Percentiles rank a stretch among this genome's conserved stretches.
Conservation (phyloP, 2,888 invertebrate species). For the Dilophus febrilis region DNA sequence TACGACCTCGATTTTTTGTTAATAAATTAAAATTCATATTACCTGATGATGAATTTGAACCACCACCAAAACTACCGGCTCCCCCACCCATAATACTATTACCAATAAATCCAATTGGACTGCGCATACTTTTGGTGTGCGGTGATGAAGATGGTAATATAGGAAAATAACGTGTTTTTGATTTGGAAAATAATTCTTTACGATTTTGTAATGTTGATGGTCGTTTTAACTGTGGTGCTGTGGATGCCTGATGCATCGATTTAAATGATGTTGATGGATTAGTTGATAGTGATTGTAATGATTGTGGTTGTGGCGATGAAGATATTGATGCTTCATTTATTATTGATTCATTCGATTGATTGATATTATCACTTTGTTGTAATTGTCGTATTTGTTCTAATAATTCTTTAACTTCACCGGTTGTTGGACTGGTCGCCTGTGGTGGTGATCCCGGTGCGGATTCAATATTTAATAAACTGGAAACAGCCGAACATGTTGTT, state of each 20-base stretch:
- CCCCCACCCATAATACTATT: slow-evolving; percentile 18
- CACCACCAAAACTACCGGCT: slow-evolving; percentile 19
- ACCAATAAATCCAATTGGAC: slow-evolving; percentile 24
- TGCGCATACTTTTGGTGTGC: slow-evolving; percentile 17
- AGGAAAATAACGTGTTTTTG: slow-evolving; percentile 55
- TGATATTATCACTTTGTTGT: slow-evolving; percentile 29
- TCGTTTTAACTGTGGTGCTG: slow-evolving; percentile 12
- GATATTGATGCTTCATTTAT: slow-evolving; percentile 14
- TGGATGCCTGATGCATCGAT: not conserved
- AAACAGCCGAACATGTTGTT: slow-evolving; percentile 45
- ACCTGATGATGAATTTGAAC: slow-evolving; percentile 41
- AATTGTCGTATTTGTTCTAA: slow-evolving; percentile 53
- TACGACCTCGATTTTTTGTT: slow-evolving; percentile 26
- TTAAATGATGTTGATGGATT: not conserved
- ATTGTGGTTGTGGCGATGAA: slow-evolving; percentile 6
- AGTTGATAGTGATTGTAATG: slow-evolving; percentile 6
- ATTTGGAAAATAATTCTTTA: slow-evolving; percentile 33
- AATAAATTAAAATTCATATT: slow-evolving; percentile 10
- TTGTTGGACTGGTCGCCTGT: slow-evolving; percentile 61
- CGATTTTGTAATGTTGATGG: slow-evolving; percentile 23
- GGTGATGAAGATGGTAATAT: slow-evolving; percentile 22
- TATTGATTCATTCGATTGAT: slow-evolving; percentile 18
- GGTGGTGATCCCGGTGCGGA: slow-evolving; percentile 62
- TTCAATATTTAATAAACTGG: slow-evolving; percentile 47
- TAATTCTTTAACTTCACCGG: slow-evolving; percentile 51